Conservation (phyloP, 2,113 vertebrate species). For the Promerops cafer region DNA sequence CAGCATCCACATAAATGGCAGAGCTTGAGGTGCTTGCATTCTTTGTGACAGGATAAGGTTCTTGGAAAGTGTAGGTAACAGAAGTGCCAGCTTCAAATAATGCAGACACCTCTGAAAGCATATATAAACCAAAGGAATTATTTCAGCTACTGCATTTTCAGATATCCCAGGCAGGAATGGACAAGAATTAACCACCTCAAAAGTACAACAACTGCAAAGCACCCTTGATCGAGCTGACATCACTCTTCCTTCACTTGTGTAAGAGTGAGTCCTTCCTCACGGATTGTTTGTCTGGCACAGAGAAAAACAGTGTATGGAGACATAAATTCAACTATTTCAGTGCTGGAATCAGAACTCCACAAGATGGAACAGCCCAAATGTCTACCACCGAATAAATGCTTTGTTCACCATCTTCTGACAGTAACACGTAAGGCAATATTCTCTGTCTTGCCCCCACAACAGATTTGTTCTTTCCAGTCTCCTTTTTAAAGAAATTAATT, state of each 20-base stretch:
- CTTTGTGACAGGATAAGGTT: slow-evolving; percentile 91
- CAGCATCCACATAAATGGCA: slow-evolving; percentile 77
- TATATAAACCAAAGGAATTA: background rate
- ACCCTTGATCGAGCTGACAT: background rate
- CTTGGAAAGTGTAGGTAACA: slow-evolving; percentile 89
- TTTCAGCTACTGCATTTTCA: background rate
- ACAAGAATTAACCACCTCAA: background rate
- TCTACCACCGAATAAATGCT: background rate
- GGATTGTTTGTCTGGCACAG: background rate
- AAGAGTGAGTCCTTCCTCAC: background rate
- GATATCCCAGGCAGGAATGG: background rate
- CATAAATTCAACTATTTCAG: background rate
- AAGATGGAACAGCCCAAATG: background rate
- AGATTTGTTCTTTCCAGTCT: background rate
- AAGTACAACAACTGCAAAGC: background rate
- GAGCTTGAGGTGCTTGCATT: slow-evolving; percentile 82
- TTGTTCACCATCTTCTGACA: background rate
- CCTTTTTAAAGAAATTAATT: background rate
- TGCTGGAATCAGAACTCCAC: background rate
- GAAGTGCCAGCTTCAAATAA: slow-evolving; percentile 88
- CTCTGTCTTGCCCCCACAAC: background rate
- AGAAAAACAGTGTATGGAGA: background rate
- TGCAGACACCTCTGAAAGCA: slow-evolving; percentile 89
- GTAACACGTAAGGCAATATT: background rate
- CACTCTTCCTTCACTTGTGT: background rate